Percentiles rank a stretch among this genome's conserved stretches.
Evolutionary conservation across 2,888 invertebrate genomes (phyloP).

Genomic region (Hesperia comma): DNA sequence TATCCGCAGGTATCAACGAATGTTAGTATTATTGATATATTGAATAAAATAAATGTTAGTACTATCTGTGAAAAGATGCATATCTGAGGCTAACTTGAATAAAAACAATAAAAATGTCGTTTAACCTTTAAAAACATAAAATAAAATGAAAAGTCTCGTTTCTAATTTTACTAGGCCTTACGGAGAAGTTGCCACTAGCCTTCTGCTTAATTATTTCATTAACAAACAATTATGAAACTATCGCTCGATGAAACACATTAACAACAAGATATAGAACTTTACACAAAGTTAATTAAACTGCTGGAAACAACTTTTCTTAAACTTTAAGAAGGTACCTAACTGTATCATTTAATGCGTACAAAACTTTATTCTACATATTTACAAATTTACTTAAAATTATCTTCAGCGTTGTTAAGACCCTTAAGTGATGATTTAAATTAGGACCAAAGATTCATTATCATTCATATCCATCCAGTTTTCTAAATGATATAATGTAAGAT

Average conservation of each 20-base stretch:
- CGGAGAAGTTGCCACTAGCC: slow-evolving; percentile 10
- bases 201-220: slow-evolving; percentile 18
- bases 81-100: too few species aligned
- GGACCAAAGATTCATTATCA: slow-evolving; percentile 46
- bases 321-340: slow-evolving; percentile 40
- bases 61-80: too few species aligned
- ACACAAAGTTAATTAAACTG: slow-evolving; percentile 48
- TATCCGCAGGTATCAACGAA: too few species aligned
- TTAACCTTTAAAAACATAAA: too few species aligned
- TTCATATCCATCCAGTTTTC: background rate
- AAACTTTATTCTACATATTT: slow-evolving; percentile 69
- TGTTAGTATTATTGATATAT: too few species aligned
- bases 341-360: slow-evolving; percentile 64
- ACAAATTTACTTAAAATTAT: slow-evolving; percentile 60
- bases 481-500: background rate
- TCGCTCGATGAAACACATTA: slow-evolving; percentile 60
- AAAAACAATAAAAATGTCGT: too few species aligned
- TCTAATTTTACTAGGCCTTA: too few species aligned
- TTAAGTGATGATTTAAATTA: slow-evolving; percentile 53
- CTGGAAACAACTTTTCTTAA: slow-evolving; percentile 54
- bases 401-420: slow-evolving; percentile 65
- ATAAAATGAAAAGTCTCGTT: too few species aligned
- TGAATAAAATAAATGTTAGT: too few species aligned
- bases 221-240: slow-evolving; percentile 43
- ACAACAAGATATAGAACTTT: slow-evolving; percentile 45